Base-by-base conservation (phyloP, 2,113 vertebrate genomes). In the Coturnix japonica region DNA sequence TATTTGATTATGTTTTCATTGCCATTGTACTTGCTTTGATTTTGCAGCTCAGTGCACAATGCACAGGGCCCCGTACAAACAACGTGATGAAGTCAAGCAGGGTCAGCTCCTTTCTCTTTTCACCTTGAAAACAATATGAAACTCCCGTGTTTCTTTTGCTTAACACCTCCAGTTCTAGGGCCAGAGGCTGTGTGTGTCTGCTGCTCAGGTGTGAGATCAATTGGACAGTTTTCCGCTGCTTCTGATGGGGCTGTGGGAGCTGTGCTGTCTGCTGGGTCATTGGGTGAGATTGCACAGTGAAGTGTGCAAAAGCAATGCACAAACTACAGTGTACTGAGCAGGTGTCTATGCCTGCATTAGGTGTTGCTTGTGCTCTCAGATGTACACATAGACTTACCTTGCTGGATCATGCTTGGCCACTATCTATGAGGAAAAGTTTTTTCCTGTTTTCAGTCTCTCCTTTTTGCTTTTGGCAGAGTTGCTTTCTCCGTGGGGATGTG, bases 1-100 rank as follows among this genome's bases (percentile, higher is more conserved):
- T 67, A 43, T 91, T 80, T 90, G 94, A 80, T 93, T 89, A 57
- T 94, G n/a, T 87, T 96, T 94, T 91, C 72, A 33, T 85, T 89
- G 56, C 72, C 35, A n/a, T 89, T 93, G 87, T 89, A 60, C 61
- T 93, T 72, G 60, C 96, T 96, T 96, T 96, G 92, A 89, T 95
- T 94, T 87, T 92, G 75, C 75, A 96, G 67, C 67, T 85, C 54
- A 33, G 64, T 59, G 75, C 78, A 47, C 81, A 75, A 84, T 90
- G 73, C 77, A 44, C 51, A 73, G 33, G 47, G 43, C 0, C 6
- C 87, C 75, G 60, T 87, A 65, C 80, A 93, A 93, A 96, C 79
- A 96, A 16, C 5, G 2, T 23, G 30, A 53, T 74, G 31, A 83
- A 92, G 72, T 95, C 92, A 82, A 65, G 30, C 79, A 85, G 75